A percentile compares a stretch with the other conserved stretches of the same genome.
These are phyloP conservation scores for Scarus forsteni DNA, from an alignment of 2,797 vertebrate species.

Conservation along the genomic window DNA sequence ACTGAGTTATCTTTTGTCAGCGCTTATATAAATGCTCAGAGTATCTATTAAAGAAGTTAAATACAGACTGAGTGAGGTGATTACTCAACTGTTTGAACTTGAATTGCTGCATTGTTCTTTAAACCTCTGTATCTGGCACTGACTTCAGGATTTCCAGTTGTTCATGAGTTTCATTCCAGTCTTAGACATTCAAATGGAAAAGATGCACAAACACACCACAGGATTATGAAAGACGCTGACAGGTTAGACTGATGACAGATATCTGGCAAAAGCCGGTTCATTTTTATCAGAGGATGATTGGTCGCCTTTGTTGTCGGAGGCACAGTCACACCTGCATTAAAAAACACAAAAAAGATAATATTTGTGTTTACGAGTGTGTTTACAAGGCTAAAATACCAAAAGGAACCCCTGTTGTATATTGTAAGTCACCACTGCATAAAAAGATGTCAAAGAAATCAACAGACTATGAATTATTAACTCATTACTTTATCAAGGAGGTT, in stretches of 20 bases:
- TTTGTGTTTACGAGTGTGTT: neutral
- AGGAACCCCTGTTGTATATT: too few relatives aligned
- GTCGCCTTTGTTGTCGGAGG: neutral
- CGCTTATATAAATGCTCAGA: too few relatives aligned
- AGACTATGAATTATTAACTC: too few relatives aligned
- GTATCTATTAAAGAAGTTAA: neutral
- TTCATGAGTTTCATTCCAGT: neutral
- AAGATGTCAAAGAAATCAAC: too few relatives aligned
- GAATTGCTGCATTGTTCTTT: conserved; percentile 1
- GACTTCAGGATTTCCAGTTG: neutral
- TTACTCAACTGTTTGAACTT: neutral
- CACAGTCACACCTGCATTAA: neutral
- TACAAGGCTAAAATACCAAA: too few relatives aligned
- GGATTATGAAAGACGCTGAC: neutral
- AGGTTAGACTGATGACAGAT: neutral
- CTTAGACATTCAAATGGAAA: neutral
- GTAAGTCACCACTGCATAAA: too few relatives aligned
- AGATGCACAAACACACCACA: neutral
- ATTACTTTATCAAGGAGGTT: too few relatives aligned
- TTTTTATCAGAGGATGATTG: neutral
- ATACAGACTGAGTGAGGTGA: neutral
- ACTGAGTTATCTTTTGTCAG: too few relatives aligned
- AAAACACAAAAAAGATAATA: neutral
- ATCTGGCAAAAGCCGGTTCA: neutral
- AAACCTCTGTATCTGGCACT: neutral